Evolutionary conservation across 2,797 vertebrate species (phyloP), one percentile per base, ranked within the genome.

Genomic region (Etheostoma nigrum): DNA sequence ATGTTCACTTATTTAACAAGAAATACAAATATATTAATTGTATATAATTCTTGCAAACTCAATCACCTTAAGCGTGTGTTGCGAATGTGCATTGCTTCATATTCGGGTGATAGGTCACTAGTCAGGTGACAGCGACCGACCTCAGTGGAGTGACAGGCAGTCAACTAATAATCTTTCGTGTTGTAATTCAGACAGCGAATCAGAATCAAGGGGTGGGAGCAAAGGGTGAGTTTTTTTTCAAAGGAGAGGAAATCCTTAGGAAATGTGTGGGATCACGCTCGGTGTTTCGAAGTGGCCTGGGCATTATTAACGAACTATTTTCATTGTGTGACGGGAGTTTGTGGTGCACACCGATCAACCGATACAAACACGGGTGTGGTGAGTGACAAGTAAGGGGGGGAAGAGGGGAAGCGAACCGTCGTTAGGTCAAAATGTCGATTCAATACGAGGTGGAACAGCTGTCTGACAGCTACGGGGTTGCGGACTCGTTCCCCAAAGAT

Each of bases 401-500:
- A 71, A 64, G 13, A 27, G 87, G 92, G 90, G 79, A 91, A 84
- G 30, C 30, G 1, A 79, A 79, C 85, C 76, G 86, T 83, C 79
- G 90, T 93, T 88, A 70, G 94, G 92, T 95, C 90, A 95, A 95
- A 93, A 97, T 97, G 97, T 98, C 97, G 93, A 96, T 97, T 88
- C 97, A 96, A 94, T 98, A 97, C 94, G 97, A 95, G 94, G 93
- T 92, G 81, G 94, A 96, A 93, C 92, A 96, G 91, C 96, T 98
- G 84, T 92, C 96, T 74, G 96, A 96, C 72, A 97, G 97, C 92
- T 98, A 97, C 86, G 97, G 96, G 77, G 95, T 96, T 13, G 95
- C 96, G 19, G 97, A 98, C 88, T 97, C 98, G 3, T 99, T 99
- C 89, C 98, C 98, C 8, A 99, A 99, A 93, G 97, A 99, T 87